These are phyloP conservation scores for Eurosta solidaginis DNA, from an alignment of 1,140 invertebrate species.

Conservation along the genomic window DNA sequence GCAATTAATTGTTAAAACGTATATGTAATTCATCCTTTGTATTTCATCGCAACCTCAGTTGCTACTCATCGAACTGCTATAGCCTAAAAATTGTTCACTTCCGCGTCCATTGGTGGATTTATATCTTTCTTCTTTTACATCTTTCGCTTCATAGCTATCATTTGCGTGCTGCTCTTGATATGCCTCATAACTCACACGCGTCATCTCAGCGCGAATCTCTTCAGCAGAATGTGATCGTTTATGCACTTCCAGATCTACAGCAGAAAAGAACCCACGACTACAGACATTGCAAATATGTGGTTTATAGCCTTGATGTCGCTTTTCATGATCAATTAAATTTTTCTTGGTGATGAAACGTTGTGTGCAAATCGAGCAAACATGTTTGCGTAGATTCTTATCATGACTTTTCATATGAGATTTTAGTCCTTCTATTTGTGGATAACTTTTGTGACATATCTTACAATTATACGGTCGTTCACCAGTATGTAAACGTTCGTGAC, in stretches of 20 bases:
- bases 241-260: slow-evolving; percentile 26
- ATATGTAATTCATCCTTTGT: no score
- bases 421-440: slow-evolving; percentile 32
- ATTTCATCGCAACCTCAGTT: no score
- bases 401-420: slow-evolving; percentile 38
- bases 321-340: slow-evolving; percentile 40
- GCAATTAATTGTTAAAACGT: no score
- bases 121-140: not conserved
- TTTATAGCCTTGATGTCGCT: slow-evolving; percentile 36
- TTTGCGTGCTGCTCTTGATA: not conserved
- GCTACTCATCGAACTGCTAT: not conserved
- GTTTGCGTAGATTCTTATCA: slow-evolving; percentile 36
- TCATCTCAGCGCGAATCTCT: not conserved
- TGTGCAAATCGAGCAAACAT: slow-evolving; percentile 40
- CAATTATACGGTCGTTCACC: slow-evolving; percentile 36
- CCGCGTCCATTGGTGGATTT: not conserved
- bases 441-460: slow-evolving; percentile 35
- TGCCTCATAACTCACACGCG: not conserved
- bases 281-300: slow-evolving; percentile 34
- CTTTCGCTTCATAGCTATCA: not conserved
- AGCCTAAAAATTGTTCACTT: not conserved
- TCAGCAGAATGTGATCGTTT: not conserved
- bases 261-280: slow-evolving; percentile 29
- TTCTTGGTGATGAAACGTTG: slow-evolving; percentile 41
- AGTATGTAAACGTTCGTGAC: slow-evolving; percentile 48